Base-by-base conservation (phyloP, 2,888 invertebrate genomes). In the Uropetala carovei region DNA sequence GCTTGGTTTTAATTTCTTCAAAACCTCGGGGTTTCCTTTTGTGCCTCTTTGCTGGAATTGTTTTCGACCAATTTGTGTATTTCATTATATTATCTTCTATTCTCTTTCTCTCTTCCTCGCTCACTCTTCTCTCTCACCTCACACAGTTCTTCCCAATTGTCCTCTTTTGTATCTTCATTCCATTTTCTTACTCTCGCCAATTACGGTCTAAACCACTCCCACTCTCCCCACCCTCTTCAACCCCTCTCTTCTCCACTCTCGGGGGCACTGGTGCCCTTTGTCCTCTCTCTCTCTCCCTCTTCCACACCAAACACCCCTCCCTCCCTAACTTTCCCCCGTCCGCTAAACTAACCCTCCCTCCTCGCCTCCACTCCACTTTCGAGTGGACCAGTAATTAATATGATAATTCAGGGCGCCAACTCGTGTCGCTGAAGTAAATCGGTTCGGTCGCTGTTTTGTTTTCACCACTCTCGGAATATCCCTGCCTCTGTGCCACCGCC, bases 301-400 rank as follows among this genome's bases (percentile, higher is more conserved):
- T 5, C 27, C 11, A 11, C 75, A n/a, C n/a, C 43, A 43, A 43
- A n/a, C 75, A 0, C 27, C 75, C 56, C 75, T 4, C 27, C 75
- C 56, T 56, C 83, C 56, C n/a, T n/a, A n/a, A n/a, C 83, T 56
- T 57, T 43, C 7, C 82, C 30, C 13, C 82, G 4, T 43, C 82
- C 75, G 14, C 75, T 22, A 27, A 11, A n/a, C 83, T n/a, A 18
- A n/a, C 57, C 57, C 57, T 16, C 75, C 83, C 18, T n/a, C 83
- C 56, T 1, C 83, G 0, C 60, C 43, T 89, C 89, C 89, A 89
- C 60, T 89, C 89, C 89, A 68, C 30, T 68, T 89, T 64, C 60
- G 43, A 64, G 89, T 89, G 89, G 86, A 59, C 60, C 30, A 30
- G 89, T 89, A 89, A 89, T 89, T 89, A 89, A 89, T 89, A 89